Evolutionary conservation across 1,140 invertebrate genomes (phyloP), one percentile per base, ranked within the genome.

Genomic region (Drosophila auraria): DNA sequence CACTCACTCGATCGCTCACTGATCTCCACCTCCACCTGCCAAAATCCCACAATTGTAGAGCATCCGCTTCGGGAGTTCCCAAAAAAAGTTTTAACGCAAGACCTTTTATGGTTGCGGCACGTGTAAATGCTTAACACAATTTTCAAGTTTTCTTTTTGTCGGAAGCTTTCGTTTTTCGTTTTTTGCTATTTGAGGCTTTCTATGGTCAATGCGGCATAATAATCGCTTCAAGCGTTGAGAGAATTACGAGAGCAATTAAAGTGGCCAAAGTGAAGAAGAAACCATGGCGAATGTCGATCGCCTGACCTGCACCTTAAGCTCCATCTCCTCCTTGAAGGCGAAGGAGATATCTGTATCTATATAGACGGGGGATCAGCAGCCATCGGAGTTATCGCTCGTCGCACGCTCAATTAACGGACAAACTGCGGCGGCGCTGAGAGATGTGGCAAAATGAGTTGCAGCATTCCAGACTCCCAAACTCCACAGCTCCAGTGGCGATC

Each of bases 111-210:
- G 65, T 36, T 27, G 70, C 75, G 74, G 86, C 86, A 84, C 86
- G 86, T 90, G 86, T 90, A 90, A 90, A 90, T 90, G 81, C 86
- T 90, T 90, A 90, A 90, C 86, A 90, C 82, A 82, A 82, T 90
- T 87, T 78, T 61, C 42, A 57, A 76, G 70, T 68, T 78, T 75
- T 58, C 40, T 69, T 80, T 64, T 72, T 61, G 53, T 25, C n/a
- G 56, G 50, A 60, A 66, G 83, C 76, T 83, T 89, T 87, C 78
- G 81, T 61, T 77, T 70, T 57, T 40, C 33, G 33, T 36, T 36
- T 36, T 36, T 36, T 9, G 33, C 33, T 36, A 1, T 36, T 36
- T 33, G 30, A 20, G 63, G 81, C 83, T 89, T 87, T 87, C 83
- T 89, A 81, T 56, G 73, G 73, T 56, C 73, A 87, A 81, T 83